These are phyloP conservation scores for Epizoanthus rinbou DNA, from an alignment of 92 coral and sea anemone genomes.

Conservation along the genomic window DNA sequence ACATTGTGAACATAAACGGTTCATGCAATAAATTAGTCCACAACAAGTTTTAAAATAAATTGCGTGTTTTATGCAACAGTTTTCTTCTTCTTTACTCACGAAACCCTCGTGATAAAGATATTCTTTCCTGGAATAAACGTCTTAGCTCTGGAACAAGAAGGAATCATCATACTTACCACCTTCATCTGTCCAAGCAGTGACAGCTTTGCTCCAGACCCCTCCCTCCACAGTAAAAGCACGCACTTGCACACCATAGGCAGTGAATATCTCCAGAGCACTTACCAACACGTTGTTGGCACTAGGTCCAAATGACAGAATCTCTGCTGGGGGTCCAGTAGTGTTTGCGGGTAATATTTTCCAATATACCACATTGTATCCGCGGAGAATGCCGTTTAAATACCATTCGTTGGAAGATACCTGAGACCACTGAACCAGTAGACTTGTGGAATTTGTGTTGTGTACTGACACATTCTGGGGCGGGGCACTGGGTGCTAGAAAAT, in stretches of 20 bases:
- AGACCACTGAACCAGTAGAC: constrained; percentile 29
- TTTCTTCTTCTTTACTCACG: too few relatives aligned
- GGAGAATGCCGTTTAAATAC: constrained; percentile 33
- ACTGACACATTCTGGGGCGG: constrained; percentile 31
- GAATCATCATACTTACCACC: background rate
- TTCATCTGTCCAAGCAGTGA: constrained; percentile 35
- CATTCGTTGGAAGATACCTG: constrained; percentile 7
- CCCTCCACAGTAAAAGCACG: constrained; percentile 30
- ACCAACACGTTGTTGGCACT: background rate
- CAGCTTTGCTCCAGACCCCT: constrained; percentile 26
- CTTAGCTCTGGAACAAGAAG: too few relatives aligned
- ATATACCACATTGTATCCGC: constrained; percentile 27
- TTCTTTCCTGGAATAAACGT: too few relatives aligned
- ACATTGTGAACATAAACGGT: too few relatives aligned
- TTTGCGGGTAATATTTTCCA: background rate
- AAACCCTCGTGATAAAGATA: too few relatives aligned
- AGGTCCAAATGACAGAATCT: background rate
- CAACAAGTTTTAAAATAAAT: too few relatives aligned
- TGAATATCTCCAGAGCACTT: constrained; percentile 2
- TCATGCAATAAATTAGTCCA: too few relatives aligned
- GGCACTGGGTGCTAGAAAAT: background rate
- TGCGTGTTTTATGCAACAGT: too few relatives aligned
- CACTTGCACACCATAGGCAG: constrained; percentile 22
- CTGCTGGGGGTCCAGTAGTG: background rate
- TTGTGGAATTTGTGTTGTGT: constrained; percentile 28